phyloP scores from a whole-genome alignment of 2,888 invertebrate genomes.

The Gymnosoma rotundatum region DNA sequence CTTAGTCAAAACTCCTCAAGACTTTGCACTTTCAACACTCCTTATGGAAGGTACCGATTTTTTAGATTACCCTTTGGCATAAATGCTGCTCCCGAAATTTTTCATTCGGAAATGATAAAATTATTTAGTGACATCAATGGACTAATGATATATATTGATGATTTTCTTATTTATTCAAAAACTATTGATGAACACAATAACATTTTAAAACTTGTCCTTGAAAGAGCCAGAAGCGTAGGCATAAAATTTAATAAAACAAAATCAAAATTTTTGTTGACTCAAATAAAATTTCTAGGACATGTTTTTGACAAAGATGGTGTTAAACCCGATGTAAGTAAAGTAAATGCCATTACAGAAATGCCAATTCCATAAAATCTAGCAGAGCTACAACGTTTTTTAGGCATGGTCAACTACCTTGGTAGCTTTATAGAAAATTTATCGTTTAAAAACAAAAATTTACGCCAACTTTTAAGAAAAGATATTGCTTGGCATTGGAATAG shows the following conservation, averaged over 20 bases:
- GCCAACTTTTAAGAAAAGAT: conserved; percentile 38
- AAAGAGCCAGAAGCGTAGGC: too few species aligned
- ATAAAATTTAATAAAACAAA: too few species aligned
- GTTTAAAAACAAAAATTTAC: conserved; percentile 54
- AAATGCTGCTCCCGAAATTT: too few species aligned
- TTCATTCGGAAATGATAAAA: too few species aligned
- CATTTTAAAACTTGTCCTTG: too few species aligned
- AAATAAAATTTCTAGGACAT: conserved; percentile 60
- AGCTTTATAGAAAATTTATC: conserved; percentile 70
- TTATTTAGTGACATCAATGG: too few species aligned
- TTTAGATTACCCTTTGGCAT: conserved; percentile 40
- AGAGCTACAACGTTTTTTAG: conserved; percentile 52
- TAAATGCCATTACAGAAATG: neutral
- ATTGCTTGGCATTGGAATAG: too few species aligned
- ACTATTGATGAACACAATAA: conserved; percentile 26
- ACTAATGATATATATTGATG: too few species aligned
- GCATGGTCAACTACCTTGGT: conserved; percentile 28
- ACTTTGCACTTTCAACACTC: conserved; percentile 61
- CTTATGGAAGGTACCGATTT: conserved; percentile 34
- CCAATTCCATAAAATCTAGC: conserved; percentile 25
- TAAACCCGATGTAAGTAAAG: neutral
- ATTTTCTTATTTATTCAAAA: too few species aligned
- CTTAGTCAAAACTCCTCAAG: conserved; percentile 68
- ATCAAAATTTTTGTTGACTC: too few species aligned
- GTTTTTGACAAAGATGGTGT: conserved; percentile 26